phyloP scores from a whole-genome alignment of 2,113 vertebrate species.

The Halichoerus grypus region DNA sequence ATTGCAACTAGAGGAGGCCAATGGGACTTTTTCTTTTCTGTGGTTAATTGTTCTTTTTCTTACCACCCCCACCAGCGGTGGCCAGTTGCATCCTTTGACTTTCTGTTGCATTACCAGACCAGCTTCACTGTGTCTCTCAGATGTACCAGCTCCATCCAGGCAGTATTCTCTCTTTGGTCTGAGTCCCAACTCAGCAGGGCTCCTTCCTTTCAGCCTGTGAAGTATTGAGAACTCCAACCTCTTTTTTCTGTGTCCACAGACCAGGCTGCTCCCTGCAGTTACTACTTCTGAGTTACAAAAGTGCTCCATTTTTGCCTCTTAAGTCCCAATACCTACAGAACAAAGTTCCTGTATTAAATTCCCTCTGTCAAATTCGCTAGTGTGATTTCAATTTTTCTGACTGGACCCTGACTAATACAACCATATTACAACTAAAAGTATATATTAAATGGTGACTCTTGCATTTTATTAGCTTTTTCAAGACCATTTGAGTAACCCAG shows the following conservation, averaged over 20 bases:
- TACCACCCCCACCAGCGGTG: neutral
- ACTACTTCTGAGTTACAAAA: neutral
- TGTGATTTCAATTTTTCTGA: neutral
- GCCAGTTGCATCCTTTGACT: too few species aligned
- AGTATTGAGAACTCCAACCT: neutral
- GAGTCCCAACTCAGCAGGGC: neutral
- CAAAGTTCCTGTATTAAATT: neutral
- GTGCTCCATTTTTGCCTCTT: neutral
- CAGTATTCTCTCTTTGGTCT: accelerated
- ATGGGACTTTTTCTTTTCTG: neutral
- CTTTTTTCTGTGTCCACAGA: neutral
- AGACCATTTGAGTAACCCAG: neutral
- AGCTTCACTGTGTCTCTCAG: neutral
- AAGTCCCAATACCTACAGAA: neutral
- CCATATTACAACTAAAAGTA: neutral
- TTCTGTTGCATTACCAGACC: neutral
- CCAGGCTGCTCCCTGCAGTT: neutral
- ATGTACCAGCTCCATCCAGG: too few species aligned
- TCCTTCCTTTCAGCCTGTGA: neutral
- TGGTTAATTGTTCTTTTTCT: neutral
- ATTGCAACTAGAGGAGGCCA: too few species aligned
- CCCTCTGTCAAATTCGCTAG: neutral
- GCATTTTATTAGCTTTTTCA: neutral
- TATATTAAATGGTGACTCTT: neutral
- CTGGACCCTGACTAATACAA: neutral